These are phyloP conservation scores for Eilema sororculum DNA, from an alignment of 2,888 invertebrate genomes.

Conservation along the genomic window DNA sequence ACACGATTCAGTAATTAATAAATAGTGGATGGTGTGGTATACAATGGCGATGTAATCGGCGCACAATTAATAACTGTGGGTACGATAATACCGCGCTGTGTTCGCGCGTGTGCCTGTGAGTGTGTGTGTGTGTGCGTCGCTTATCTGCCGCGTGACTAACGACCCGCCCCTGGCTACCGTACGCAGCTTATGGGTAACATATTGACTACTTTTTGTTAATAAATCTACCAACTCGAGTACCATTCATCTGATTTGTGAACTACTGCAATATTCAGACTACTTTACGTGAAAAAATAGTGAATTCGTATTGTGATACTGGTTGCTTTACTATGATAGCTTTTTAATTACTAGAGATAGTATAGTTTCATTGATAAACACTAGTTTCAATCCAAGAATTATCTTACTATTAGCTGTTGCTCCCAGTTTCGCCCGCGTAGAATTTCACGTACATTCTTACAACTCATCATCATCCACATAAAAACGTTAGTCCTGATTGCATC, in stretches of 20 bases:
- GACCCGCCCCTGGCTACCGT: conserved; percentile 38
- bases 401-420: no score
- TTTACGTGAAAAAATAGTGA: not conserved
- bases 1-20: conserved; percentile 42
- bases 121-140: not conserved
- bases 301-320: not conserved
- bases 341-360: no score
- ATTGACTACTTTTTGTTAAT: conserved; percentile 2
- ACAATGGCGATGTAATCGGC: conserved; percentile 52
- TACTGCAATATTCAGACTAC: not conserved
- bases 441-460: no score
- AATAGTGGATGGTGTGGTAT: conserved; percentile 42
- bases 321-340: no score
- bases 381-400: no score
- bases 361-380: no score
- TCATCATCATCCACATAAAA: no score
- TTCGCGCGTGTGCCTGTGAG: conserved; percentile 45
- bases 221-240: not conserved
- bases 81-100: conserved; percentile 57
- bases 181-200: conserved; percentile 17
- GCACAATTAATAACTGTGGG: conserved; percentile 51
- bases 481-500: no score
- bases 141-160: conserved; percentile 52
- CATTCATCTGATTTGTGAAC: not conserved
- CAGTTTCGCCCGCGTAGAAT: no score